phyloP scores from a whole-genome alignment of 2,888 invertebrate species.

The Ctena decussata region DNA sequence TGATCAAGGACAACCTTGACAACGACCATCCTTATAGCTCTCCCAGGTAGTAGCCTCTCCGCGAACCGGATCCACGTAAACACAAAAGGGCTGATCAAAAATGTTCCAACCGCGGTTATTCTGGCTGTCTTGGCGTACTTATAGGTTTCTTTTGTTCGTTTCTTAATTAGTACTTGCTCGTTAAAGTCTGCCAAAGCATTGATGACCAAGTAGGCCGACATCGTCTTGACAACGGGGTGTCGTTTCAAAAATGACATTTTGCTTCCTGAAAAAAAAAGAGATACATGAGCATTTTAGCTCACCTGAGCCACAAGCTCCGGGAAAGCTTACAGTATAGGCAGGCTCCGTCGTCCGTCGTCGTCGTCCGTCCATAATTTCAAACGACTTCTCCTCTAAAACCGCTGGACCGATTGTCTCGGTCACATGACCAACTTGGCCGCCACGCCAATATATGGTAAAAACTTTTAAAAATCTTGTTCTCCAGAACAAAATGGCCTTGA shows the following conservation, averaged over 20 bases:
- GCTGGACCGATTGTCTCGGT: no score
- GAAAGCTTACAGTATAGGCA: no score
- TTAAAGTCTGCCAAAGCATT: constrained; percentile 38
- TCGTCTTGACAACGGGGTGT: constrained; percentile 40
- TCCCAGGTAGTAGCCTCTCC: constrained; percentile 59
- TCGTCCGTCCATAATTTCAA: no score
- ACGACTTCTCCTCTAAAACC: no score
- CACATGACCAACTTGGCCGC: no score
- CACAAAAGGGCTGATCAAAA: constrained; percentile 69
- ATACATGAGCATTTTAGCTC: no score
- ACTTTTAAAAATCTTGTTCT: no score
- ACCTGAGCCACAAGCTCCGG: no score
- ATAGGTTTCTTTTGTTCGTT: constrained; percentile 45
- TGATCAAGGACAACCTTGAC: constrained; percentile 70
- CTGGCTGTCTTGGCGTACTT: constrained; percentile 64
- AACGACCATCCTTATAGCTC: constrained; percentile 37
- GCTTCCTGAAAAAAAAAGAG: no score
- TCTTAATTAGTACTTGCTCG: constrained; percentile 39
- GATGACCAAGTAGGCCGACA: constrained; percentile 31
- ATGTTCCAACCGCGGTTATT: constrained; percentile 64
- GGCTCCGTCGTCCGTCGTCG: no score
- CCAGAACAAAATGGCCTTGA: no score
- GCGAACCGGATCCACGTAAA: constrained; percentile 68
- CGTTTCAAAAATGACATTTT: background rate
- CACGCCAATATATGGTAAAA: no score